A percentile compares a stretch with the other conserved stretches of the same genome.
phyloP scores from a whole-genome alignment of 2,797 vertebrate species.

The Poeciliopsis paucimaculata region DNA sequence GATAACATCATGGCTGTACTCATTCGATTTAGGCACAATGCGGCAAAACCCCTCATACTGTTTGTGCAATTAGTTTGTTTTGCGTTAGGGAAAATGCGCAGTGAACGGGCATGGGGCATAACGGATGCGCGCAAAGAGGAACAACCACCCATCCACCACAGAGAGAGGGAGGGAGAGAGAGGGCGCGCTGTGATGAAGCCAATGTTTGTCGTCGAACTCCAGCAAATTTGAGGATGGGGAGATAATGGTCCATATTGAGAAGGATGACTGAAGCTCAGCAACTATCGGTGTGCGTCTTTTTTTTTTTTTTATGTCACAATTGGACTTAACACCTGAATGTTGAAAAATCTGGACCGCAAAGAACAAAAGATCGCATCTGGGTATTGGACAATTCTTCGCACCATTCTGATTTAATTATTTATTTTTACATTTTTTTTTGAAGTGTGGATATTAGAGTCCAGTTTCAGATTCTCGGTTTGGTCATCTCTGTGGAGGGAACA shows the following conservation, averaged over 20 bases:
- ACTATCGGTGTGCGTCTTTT: conserved; percentile 45
- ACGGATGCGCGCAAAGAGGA: conserved; percentile 55
- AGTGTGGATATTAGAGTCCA: conserved; percentile 46
- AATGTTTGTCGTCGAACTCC: conserved; percentile 75
- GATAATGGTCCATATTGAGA: conserved; percentile 58
- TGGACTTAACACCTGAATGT: conserved; percentile 43
- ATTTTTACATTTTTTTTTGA: neutral
- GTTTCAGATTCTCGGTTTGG: conserved; percentile 46
- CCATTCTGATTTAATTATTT: conserved; percentile 29
- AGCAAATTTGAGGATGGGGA: conserved; percentile 68
- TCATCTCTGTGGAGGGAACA: conserved; percentile 68
- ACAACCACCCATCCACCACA: conserved; percentile 62
- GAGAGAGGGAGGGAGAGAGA: conserved; percentile 38
- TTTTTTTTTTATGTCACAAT: conserved; percentile 48
- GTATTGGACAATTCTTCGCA: conserved; percentile 43
- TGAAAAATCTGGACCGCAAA: conserved; percentile 37
- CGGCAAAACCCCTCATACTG: conserved; percentile 14
- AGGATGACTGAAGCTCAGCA: conserved; percentile 58
- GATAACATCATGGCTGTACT: neutral
- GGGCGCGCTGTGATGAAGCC: conserved; percentile 59
- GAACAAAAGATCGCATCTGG: conserved; percentile 48
- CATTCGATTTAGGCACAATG: conserved; percentile 15
- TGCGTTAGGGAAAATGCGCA: conserved; percentile 51
- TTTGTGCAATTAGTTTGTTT: conserved; percentile 57
- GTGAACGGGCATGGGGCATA: conserved; percentile 31